phyloP scores from a whole-genome alignment of 1,140 invertebrate species.

The Drosophila rufa region DNA sequence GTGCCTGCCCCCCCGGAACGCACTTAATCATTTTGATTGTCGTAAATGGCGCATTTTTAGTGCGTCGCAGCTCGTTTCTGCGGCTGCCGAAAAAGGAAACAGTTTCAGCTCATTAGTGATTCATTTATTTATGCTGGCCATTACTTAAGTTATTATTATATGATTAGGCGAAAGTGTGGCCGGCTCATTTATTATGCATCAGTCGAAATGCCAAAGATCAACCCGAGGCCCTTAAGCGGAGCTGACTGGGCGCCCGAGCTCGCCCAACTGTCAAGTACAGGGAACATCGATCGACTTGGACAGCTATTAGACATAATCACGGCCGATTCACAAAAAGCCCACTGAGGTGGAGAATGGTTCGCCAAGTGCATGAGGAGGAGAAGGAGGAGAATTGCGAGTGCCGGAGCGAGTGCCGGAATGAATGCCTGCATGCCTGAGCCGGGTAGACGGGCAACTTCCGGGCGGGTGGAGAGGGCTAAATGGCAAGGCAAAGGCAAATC shows the following conservation, averaged over 20 bases:
- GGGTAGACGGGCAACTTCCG: slow-evolving; percentile 66
- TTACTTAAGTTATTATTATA: slow-evolving; percentile 70
- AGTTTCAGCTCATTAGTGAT: slow-evolving; percentile 76
- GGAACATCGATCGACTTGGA: slow-evolving; percentile 83
- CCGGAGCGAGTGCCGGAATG: slow-evolving; percentile 43
- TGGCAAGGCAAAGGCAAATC: slow-evolving; percentile 43
- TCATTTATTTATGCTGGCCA: slow-evolving; percentile 65
- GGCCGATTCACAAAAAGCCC: slow-evolving; percentile 54
- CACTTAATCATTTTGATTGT: slow-evolving; percentile 83
- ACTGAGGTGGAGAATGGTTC: slow-evolving; percentile 19
- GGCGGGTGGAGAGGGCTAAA: slow-evolving; percentile 23
- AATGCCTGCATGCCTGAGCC: slow-evolving; percentile 65
- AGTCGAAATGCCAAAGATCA: slow-evolving; percentile 33
- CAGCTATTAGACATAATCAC: slow-evolving; percentile 85
- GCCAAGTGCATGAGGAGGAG: slow-evolving; percentile 2
- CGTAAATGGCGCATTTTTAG: slow-evolving; percentile 77
- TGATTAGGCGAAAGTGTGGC: slow-evolving; percentile 63
- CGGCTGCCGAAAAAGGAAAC: slow-evolving; percentile 45
- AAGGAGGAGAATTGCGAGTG: slow-evolving; percentile 22
- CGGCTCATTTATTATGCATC: slow-evolving; percentile 62
- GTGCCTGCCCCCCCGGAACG: slow-evolving; percentile 34
- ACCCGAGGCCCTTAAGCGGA: neutral
- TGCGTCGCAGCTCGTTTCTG: slow-evolving; percentile 46
- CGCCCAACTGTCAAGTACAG: slow-evolving; percentile 70
- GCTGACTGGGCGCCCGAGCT: slow-evolving; percentile 4